Evolutionary conservation across 1,140 invertebrate genomes (phyloP).

Genomic region (Diplogasteroides magnus): DNA sequence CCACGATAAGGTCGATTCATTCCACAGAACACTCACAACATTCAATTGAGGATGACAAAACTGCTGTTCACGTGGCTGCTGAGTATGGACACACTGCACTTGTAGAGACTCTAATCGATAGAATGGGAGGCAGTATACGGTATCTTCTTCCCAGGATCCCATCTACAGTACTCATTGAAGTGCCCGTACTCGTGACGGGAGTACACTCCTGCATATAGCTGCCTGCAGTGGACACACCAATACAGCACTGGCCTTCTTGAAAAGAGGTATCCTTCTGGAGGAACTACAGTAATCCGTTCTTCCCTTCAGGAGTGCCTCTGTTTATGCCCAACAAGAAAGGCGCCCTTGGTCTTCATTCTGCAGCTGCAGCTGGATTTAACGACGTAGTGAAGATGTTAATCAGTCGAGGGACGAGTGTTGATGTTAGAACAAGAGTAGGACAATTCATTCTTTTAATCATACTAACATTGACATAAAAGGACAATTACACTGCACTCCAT

Average conservation of each 20-base stretch:
- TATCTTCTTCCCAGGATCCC: not conserved
- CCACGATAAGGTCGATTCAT: conserved; percentile 72
- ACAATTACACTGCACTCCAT: conserved; percentile 95
- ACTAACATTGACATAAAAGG: conserved; percentile 67
- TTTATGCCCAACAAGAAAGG: conserved; percentile 92
- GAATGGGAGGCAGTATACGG: conserved; percentile 69
- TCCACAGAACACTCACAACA: conserved; percentile 10
- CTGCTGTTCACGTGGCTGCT: conserved; percentile 91
- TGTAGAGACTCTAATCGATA: conserved; percentile 91
- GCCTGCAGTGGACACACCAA: conserved; percentile 84
- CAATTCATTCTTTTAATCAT: conserved; percentile 37
- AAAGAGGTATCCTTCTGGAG: conserved; percentile 65
- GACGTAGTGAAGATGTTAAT: conserved; percentile 92
- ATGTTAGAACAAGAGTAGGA: conserved; percentile 85
- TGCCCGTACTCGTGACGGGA: conserved; percentile 71
- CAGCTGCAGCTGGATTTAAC: conserved; percentile 72
- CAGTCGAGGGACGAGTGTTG: conserved; percentile 89
- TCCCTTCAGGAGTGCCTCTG: conserved; percentile 73
- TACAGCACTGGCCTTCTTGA: conserved; percentile 95
- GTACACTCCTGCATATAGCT: conserved; percentile 63
- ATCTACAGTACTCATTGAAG: conserved; percentile 3
- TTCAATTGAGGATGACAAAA: conserved; percentile 69
- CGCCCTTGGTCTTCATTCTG: conserved; percentile 60
- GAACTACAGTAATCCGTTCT: not conserved
- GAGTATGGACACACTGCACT: conserved; percentile 89